Conservation (phyloP, 2,113 vertebrate species). For the Capreolus pygargus region DNA sequence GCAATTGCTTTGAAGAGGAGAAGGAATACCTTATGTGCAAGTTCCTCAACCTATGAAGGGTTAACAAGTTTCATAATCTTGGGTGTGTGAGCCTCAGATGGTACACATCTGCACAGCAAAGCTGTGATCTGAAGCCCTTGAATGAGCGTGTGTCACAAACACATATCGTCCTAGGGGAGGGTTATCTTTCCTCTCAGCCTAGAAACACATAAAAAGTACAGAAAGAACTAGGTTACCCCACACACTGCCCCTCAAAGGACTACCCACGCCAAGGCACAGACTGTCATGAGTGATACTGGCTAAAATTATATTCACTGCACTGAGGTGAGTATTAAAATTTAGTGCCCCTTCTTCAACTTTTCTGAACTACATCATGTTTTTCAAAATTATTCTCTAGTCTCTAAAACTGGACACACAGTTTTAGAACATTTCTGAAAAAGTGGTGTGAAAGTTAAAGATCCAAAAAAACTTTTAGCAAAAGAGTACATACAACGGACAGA, state of each 20-base stretch:
- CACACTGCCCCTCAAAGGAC: fast-evolving
- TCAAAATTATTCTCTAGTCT: neutral
- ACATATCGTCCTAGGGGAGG: neutral
- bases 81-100: neutral
- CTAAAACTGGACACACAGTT: neutral
- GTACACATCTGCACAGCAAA: neutral
- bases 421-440: neutral
- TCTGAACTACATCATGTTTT: neutral
- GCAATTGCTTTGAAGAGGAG: slow-evolving; percentile 55
- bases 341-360: neutral
- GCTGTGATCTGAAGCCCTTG: neutral
- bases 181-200: neutral
- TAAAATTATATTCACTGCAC: neutral
- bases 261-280: neutral
- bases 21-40: neutral
- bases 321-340: neutral
- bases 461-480: neutral
- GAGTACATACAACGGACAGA: neutral
- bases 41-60: neutral
- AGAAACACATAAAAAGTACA: neutral
- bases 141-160: neutral
- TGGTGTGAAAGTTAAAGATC: neutral
- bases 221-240: neutral
- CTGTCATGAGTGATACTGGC: neutral
- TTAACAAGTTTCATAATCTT: neutral